phyloP scores from a whole-genome alignment of 1,140 invertebrate genomes.

The Drosophila hydei region DNA sequence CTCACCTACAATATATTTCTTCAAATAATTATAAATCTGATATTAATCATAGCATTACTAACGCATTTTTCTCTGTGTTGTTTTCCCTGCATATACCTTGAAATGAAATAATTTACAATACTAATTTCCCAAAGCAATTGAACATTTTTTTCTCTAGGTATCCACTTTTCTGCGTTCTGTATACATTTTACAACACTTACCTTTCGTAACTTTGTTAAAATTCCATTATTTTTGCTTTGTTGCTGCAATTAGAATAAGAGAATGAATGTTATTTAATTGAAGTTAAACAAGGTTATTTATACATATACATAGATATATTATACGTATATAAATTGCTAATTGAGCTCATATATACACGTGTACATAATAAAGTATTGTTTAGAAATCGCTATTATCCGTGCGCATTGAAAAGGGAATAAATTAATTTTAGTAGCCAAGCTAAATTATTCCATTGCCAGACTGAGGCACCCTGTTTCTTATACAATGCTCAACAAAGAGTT shows the following conservation, averaged over 20 bases:
- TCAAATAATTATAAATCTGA: too few relatives aligned
- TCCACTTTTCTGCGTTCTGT: neutral
- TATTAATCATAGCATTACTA: too few relatives aligned
- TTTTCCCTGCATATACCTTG: neutral
- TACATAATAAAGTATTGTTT: conserved; percentile 32
- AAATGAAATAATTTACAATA: neutral
- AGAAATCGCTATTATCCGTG: conserved; percentile 28
- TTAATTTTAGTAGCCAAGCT: conserved; percentile 15
- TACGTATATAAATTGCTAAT: neutral
- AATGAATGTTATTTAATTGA: conserved; percentile 40
- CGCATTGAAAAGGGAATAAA: conserved; percentile 27
- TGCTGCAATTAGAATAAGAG: conserved; percentile 61
- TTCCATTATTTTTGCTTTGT: conserved; percentile 72
- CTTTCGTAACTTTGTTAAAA: conserved; percentile 71
- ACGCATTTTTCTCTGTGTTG: too few relatives aligned
- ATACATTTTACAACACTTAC: conserved; percentile 36
- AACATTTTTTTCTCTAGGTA: neutral
- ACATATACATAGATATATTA: neutral
- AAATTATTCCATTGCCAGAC: conserved; percentile 31
- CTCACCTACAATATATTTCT: too few relatives aligned
- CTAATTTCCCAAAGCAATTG: neutral
- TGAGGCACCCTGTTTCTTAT: conserved; percentile 66
- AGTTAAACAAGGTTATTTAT: conserved; percentile 8
- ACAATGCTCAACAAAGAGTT: conserved; percentile 65
- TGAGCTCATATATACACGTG: neutral